Base-by-base conservation (phyloP, 2,888 invertebrate genomes). In the Nematopogon swammerdamellus region DNA sequence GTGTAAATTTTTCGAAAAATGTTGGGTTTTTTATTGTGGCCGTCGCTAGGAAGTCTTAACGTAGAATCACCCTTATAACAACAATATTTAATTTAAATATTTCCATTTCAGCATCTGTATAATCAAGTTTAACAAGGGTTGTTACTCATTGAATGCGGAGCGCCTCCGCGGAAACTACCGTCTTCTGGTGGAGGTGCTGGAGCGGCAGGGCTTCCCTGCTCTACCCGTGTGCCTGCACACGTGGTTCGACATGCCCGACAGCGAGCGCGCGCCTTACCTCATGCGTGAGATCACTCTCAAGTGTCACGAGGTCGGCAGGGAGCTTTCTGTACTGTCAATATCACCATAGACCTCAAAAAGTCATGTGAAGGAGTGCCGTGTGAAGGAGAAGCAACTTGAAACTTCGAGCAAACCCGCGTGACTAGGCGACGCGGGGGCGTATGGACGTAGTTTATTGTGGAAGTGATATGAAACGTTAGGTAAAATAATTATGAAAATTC, bases 211-310 rank as follows among this genome's bases (percentile, higher is more conserved):
- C n/a, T 74, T 76, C 58, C 71, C 70, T 0, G 73, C 84, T 0
- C 74, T 88, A 2, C 70, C 82, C 0, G 62, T 89, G 46, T 80
- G 82, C 59, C 56, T 71, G 14, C 62, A 59, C 43, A 68, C 71
- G 50, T 89, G 87, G 87, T 57, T 68, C 5, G 60, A 61, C 2
- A 63, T 87, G 5, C 71, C 80, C 0, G 70, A 80, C 44, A 73
- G 80, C 57, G 86, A 88, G 64, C 82, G 81, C 57, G 81, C 85
- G 53, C 84, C 85, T 0, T 87, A 83, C 60, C 64, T 89, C 30
- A 81, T 86, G 77, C 72, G 84, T 44, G 80, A 82, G 52, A 55
- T 77, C 1, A 65, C 61, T 1, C 70, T 72, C 58, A 71, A 63
- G 70, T 87, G 65, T 64, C 80, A 68, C 48, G 77, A 66, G 69